Evolutionary conservation across 2,113 vertebrate genomes (phyloP).

Genomic region (Caracal caracal): DNA sequence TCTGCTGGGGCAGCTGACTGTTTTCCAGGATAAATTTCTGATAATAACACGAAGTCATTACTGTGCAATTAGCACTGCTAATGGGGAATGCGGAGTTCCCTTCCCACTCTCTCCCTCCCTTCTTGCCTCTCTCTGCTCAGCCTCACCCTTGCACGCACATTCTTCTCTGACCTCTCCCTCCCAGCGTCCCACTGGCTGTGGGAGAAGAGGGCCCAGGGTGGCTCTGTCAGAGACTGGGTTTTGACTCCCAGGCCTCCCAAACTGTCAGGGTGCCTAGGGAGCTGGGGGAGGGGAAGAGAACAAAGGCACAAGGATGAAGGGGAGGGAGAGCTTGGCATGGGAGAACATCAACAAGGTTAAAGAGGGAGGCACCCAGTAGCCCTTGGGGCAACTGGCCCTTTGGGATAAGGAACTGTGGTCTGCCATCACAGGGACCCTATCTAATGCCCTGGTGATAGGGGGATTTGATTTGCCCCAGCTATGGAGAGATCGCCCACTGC

Average conservation of each 20-base stretch:
- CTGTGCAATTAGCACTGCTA: slow-evolving; percentile 69
- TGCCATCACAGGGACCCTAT: not conserved
- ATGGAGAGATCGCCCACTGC: not conserved
- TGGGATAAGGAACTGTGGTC: not conserved
- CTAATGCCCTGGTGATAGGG: not conserved
- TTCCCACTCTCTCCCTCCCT: not conserved
- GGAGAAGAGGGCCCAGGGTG: not conserved
- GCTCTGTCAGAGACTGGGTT: not conserved
- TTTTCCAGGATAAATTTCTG: slow-evolving; percentile 77
- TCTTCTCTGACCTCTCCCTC: not conserved
- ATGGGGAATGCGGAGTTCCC: slow-evolving; percentile 47
- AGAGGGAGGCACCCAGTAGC: not conserved
- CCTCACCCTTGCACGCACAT: not conserved
- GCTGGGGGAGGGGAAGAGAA: not conserved
- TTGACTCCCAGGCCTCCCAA: not conserved
- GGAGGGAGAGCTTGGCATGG: not conserved
- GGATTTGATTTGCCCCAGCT: not conserved
- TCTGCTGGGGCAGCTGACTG: slow-evolving; percentile 72
- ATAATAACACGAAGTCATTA: slow-evolving; percentile 74
- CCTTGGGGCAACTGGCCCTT: not conserved
- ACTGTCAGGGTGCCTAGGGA: not conserved
- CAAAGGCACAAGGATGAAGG: not conserved
- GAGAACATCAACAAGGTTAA: not conserved
- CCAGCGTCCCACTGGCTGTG: not conserved
- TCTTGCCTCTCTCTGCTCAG: not conserved